phyloP scores from a whole-genome alignment of 2,113 vertebrate species.

The Oriolus oriolus region DNA sequence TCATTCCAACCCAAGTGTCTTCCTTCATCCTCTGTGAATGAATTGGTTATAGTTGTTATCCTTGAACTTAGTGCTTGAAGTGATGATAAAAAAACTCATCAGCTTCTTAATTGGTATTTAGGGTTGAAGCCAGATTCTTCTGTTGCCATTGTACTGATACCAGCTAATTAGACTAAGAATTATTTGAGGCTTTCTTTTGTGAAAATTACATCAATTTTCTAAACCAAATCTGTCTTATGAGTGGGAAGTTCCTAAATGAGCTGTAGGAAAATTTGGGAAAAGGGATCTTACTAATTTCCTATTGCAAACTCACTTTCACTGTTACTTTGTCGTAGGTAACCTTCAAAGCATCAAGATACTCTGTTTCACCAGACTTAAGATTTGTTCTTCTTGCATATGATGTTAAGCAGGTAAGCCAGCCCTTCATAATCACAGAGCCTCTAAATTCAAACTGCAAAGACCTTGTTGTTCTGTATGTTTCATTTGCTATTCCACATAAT shows the following conservation, averaged over 20 bases:
- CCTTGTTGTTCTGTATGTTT: neutral
- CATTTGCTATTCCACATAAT: neutral
- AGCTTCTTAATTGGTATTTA: neutral
- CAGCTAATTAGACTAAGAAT: neutral
- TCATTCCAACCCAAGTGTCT: neutral
- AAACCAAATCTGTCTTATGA: neutral
- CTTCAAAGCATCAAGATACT: conserved; percentile 92
- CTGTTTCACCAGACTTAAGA: conserved; percentile 90
- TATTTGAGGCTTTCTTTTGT: neutral
- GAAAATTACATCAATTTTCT: neutral
- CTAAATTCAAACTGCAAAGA: neutral
- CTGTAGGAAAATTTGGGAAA: neutral
- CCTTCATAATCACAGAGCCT: neutral
- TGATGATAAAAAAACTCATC: neutral
- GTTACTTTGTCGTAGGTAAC: conserved; percentile 75
- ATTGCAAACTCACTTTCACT: neutral
- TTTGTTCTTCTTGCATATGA: conserved; percentile 96
- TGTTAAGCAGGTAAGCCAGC: conserved; percentile 85
- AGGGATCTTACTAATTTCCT: neutral
- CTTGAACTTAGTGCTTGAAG: neutral
- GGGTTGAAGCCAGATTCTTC: neutral
- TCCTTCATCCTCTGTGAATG: neutral
- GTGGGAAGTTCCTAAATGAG: neutral
- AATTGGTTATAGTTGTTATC: neutral
- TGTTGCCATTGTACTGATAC: neutral